Evolutionary conservation across 1,140 invertebrate species (phyloP), one percentile per base, ranked within the genome.

Genomic region (Anagrus nilaparvatae): DNA sequence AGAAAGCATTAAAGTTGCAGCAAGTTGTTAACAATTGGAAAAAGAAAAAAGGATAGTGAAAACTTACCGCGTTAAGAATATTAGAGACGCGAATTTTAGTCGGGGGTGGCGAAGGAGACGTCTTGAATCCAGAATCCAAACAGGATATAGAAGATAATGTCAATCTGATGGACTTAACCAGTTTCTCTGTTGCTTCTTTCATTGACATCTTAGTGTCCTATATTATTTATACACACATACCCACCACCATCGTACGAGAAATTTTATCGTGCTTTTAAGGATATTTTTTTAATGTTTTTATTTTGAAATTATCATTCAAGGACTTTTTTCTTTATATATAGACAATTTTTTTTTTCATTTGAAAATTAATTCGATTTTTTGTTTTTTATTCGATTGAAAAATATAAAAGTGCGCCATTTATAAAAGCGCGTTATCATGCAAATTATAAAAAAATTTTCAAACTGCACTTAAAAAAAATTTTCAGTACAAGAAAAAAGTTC

Each of bases 141-240:
- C 61, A 67, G 40, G 59, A 65, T 14, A 67, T 27, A n/a, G 55
- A 56, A 13, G 61, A 64, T 39, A 67, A 38, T n/a, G 58, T 62
- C 44, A 58, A 47, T 44, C 54, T 54, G 38, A 65, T 55, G 3
- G 59, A 59, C 35, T 42, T 57, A 48, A 65, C 52, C 42, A 67
- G 46, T 18, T 45, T 57, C 47, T 52, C 53, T 46, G 53, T 65
- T 28, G 55, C 54, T 45, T 61, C 56, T 50, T 54, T 53, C 49
- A 57, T 52, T 35, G 46, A 40, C 45, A 47, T 43, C 27, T 48
- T 50, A 47, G 49, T 59, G 47, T 60, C 60, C 61, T 63, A 61
- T n/a, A n/a, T n/a, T n/a, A n/a, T n/a, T n/a, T n/a, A n/a, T 47
- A 63, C 51, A 51, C 51, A 59, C 45, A 54, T 58, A 46, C 58